Evolutionary conservation across 2,888 invertebrate genomes (phyloP).

Genomic region (Plemyria rubiginata): DNA sequence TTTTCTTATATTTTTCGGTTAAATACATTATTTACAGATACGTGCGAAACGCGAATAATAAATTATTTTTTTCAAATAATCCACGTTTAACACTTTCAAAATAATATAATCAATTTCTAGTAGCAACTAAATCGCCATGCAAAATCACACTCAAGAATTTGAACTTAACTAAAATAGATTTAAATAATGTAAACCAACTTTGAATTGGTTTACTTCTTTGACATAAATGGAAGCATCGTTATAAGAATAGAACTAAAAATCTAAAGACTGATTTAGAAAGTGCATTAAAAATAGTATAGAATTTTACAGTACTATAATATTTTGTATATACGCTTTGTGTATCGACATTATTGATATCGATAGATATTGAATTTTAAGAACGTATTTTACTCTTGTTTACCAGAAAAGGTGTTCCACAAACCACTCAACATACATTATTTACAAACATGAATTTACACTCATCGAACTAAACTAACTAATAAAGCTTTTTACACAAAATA

Average conservation of each 20-base stretch:
- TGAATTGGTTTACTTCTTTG: constrained; percentile 81
- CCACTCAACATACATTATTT: constrained; percentile 75
- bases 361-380: constrained; percentile 47
- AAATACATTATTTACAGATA: constrained; percentile 78
- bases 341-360: constrained; percentile 47
- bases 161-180: constrained; percentile 75
- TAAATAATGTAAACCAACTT: constrained; percentile 78
- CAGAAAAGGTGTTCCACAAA: constrained; percentile 57
- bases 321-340: constrained; percentile 58
- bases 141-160: constrained; percentile 80
- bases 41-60: constrained; percentile 72
- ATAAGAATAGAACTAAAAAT: constrained; percentile 68
- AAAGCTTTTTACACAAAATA: constrained; percentile 83
- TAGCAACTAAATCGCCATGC: constrained; percentile 81
- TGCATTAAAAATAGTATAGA: constrained; percentile 36
- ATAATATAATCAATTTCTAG: constrained; percentile 64
- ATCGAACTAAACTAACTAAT: constrained; percentile 75
- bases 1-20: constrained; percentile 68
- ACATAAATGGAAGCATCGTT: constrained; percentile 85
- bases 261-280: constrained; percentile 52
- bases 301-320: constrained; percentile 46
- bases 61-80: constrained; percentile 67
- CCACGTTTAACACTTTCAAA: constrained; percentile 70
- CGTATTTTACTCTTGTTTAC: constrained; percentile 30
- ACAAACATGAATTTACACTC: constrained; percentile 75